Percentiles rank a stretch among this genome's conserved stretches.
phyloP scores from a whole-genome alignment of 2,888 invertebrate genomes.

The Dromius quadrimaculatus region DNA sequence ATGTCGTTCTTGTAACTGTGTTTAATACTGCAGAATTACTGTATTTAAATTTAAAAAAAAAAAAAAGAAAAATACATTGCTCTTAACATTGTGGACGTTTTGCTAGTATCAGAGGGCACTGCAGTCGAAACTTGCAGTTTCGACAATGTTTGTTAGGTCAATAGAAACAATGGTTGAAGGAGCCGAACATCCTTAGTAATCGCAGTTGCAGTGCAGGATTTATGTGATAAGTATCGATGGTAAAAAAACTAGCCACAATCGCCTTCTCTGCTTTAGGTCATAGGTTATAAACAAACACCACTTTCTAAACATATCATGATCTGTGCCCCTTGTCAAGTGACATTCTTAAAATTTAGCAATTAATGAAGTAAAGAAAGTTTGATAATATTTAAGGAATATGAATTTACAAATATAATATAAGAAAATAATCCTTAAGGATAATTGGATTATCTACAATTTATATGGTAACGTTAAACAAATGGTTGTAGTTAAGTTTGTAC shows the following conservation, averaged over 20 bases:
- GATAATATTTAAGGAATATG: slow-evolving; percentile 68
- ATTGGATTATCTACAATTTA: slow-evolving; percentile 57
- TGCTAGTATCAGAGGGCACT: slow-evolving; percentile 51
- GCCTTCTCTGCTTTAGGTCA: slow-evolving; percentile 70
- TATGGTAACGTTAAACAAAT: slow-evolving; percentile 55
- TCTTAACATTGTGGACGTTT: slow-evolving; percentile 62
- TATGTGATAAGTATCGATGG: slow-evolving; percentile 66
- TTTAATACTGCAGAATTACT: slow-evolving; percentile 64
- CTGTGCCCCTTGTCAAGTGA: slow-evolving; percentile 81
- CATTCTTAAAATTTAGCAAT: slow-evolving; percentile 69
- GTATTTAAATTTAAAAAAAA: slow-evolving; percentile 58
- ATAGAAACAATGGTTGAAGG: slow-evolving; percentile 43
- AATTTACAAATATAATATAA: slow-evolving; percentile 65
- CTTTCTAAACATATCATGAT: slow-evolving; percentile 84
- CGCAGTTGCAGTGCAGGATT: slow-evolving; percentile 55
- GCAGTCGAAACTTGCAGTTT: slow-evolving; percentile 32
- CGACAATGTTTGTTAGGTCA: slow-evolving; percentile 15
- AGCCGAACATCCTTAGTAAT: slow-evolving; percentile 39
- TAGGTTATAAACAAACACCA: slow-evolving; percentile 74
- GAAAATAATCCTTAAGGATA: slow-evolving; percentile 57
- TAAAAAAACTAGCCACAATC: slow-evolving; percentile 67
- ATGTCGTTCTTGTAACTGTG: slow-evolving; percentile 67
- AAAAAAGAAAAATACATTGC: slow-evolving; percentile 55
- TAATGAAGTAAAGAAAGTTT: slow-evolving; percentile 65
- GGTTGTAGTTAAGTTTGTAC: slow-evolving; percentile 57